Conservation (phyloP, 2,888 invertebrate species). For the Taphrorychus bicolor region DNA sequence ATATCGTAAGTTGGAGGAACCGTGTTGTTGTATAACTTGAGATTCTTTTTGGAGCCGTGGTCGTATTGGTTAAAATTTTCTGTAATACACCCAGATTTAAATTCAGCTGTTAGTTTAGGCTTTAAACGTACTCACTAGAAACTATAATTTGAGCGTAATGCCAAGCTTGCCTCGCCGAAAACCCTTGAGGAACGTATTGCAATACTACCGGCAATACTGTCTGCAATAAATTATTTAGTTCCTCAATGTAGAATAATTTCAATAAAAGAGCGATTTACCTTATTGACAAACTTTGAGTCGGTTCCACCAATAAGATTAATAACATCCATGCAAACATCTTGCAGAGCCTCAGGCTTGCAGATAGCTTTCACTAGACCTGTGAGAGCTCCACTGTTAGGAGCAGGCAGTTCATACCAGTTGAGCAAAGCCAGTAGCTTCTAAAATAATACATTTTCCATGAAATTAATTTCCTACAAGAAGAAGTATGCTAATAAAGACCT, state of each 20-base stretch:
- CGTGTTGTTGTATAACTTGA: constrained; percentile 28
- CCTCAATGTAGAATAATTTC: too few species aligned
- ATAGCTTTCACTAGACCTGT: constrained; percentile 16
- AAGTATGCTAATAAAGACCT: constrained; percentile 9
- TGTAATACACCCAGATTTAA: constrained; percentile 6
- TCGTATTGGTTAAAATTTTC: constrained; percentile 35
- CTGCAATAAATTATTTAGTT: constrained; percentile 19
- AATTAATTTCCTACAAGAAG: neutral
- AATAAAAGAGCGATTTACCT: too few species aligned
- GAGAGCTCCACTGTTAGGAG: constrained; percentile 14
- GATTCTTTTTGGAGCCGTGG: constrained; percentile 24
- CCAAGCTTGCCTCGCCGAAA: constrained; percentile 16
- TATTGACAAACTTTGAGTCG: constrained; percentile 19
- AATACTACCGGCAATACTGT: constrained; percentile 15
- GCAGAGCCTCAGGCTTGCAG: constrained; percentile 13
- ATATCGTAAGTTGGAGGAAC: constrained; percentile 27
- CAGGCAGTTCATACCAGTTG: constrained; percentile 28
- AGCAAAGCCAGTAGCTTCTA: constrained; percentile 17
- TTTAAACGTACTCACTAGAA: constrained; percentile 10
- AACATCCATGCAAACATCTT: constrained; percentile 27
- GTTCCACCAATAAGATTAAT: constrained; percentile 17
- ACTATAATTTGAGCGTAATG: constrained; percentile 29
- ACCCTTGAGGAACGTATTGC: constrained; percentile 4
- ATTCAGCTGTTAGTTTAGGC: neutral
- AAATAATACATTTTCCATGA: neutral